Evolutionary conservation across 2,888 invertebrate genomes (phyloP).

Genomic region (Hirtodrosophila histrioides): DNA sequence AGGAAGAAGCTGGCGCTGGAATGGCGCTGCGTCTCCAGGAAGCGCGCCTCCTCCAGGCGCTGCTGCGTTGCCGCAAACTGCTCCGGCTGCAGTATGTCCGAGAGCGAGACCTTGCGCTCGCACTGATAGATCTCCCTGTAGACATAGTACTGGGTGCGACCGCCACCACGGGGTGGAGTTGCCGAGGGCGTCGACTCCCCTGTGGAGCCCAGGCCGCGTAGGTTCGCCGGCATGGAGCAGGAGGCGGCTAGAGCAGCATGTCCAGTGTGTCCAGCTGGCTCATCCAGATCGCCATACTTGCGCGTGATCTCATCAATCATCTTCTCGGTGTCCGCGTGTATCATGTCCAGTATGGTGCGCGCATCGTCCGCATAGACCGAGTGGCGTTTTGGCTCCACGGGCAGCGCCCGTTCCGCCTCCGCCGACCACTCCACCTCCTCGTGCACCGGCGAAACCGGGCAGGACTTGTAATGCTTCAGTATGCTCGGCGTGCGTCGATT

Average conservation of each 20-base stretch:
- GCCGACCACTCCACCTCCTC: slow-evolving; percentile 89
- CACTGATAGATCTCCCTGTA: slow-evolving; percentile 86
- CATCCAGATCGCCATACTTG: slow-evolving; percentile 87
- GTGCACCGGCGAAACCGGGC: slow-evolving; percentile 92
- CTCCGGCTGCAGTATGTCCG: slow-evolving; percentile 85
- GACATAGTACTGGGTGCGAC: slow-evolving; percentile 91
- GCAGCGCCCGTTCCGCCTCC: slow-evolving; percentile 75
- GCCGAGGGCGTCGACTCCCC: slow-evolving; percentile 85
- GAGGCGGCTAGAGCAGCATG: slow-evolving; percentile 69
- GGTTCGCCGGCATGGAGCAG: slow-evolving; percentile 80
- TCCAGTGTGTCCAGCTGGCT: slow-evolving; percentile 39
- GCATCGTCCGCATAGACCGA: slow-evolving; percentile 85
- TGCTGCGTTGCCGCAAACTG: slow-evolving; percentile 81
- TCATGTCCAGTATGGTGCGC: slow-evolving; percentile 87
- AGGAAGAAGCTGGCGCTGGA: slow-evolving; percentile 93
- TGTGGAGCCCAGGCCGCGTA: slow-evolving; percentile 64
- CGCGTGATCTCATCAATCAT: slow-evolving; percentile 88
- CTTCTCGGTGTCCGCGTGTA: slow-evolving; percentile 87
- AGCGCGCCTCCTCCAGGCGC: slow-evolving; percentile 82
- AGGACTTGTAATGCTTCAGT: slow-evolving; percentile 89
- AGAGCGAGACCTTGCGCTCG: slow-evolving; percentile 86
- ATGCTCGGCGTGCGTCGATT: slow-evolving; percentile 85
- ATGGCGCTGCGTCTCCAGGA: slow-evolving; percentile 87
- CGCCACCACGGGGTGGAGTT: slow-evolving; percentile 83
- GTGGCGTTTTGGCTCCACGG: slow-evolving; percentile 83